These are phyloP conservation scores for Macaca mulatta DNA, from an alignment of 2,113 vertebrate genomes.

Conservation along the genomic window DNA sequence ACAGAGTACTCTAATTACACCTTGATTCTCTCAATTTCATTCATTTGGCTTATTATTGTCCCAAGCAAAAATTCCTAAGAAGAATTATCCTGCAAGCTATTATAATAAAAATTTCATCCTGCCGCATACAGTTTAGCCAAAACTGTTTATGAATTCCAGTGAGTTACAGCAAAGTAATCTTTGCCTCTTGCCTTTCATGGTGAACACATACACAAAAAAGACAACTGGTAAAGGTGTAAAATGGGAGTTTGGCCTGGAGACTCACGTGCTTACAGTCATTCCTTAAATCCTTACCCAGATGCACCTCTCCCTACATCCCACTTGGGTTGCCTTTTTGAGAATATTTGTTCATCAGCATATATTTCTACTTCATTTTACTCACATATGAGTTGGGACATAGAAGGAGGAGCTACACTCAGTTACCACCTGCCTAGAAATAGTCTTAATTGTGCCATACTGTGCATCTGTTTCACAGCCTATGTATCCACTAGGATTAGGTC, in stretches of 20 bases:
- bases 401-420: not conserved
- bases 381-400: not conserved
- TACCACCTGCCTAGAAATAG: not conserved
- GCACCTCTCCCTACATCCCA: not conserved
- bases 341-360: not conserved
- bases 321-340: not conserved
- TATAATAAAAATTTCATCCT: not conserved
- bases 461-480: not conserved
- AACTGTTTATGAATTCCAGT: not conserved
- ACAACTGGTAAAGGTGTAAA: not conserved
- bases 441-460: not conserved
- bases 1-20: not conserved
- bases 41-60: not conserved
- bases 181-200: not conserved
- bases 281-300: not conserved
- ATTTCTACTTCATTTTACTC: not conserved
- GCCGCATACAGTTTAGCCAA: not conserved
- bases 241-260: not conserved
- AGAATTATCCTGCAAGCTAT: not conserved
- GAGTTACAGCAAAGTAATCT: not conserved
- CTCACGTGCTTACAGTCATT: too few species aligned
- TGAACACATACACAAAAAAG: not conserved
- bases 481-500: not conserved
- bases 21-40: not conserved
- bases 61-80: not conserved